These are phyloP conservation scores for Scytalopus superciliaris DNA, from an alignment of 2,113 vertebrate species.

Conservation along the genomic window DNA sequence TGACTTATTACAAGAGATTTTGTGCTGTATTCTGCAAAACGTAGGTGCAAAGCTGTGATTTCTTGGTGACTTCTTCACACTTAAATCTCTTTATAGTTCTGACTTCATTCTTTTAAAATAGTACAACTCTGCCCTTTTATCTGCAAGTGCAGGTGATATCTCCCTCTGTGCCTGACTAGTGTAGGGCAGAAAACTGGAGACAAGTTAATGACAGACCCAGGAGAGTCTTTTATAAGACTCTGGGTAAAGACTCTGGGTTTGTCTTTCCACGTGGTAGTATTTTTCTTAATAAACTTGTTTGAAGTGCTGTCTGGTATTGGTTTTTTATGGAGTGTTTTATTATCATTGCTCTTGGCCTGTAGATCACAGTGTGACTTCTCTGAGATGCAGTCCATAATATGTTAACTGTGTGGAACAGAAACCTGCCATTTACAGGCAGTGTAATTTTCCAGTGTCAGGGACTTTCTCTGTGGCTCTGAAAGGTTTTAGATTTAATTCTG, in stretches of 20 bases:
- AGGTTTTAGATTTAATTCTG: background rate
- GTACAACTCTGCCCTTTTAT: background rate
- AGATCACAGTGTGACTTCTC: background rate
- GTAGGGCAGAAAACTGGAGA: background rate
- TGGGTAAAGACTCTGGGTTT: background rate
- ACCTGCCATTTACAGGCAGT: background rate
- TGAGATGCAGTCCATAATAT: background rate
- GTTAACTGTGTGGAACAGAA: background rate
- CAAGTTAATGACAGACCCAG: background rate
- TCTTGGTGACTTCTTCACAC: background rate
- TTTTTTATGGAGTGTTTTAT: conserved; percentile 39
- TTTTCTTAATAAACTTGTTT: conserved; percentile 43
- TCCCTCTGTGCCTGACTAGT: background rate
- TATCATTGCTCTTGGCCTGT: conserved; percentile 3
- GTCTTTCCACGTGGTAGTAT: background rate
- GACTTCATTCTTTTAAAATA: background rate
- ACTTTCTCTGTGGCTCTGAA: background rate
- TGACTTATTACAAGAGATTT: background rate
- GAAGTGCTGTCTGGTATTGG: conserved; percentile 14
- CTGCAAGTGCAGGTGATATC: background rate
- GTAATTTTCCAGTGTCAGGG: background rate
- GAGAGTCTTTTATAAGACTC: background rate
- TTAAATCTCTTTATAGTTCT: background rate
- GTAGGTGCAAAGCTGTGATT: background rate
- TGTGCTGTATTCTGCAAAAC: background rate